A percentile compares a stretch with the other conserved stretches of the same genome.
phyloP scores from a whole-genome alignment of 2,888 invertebrate species.

The Trichopoda pennipes region DNA sequence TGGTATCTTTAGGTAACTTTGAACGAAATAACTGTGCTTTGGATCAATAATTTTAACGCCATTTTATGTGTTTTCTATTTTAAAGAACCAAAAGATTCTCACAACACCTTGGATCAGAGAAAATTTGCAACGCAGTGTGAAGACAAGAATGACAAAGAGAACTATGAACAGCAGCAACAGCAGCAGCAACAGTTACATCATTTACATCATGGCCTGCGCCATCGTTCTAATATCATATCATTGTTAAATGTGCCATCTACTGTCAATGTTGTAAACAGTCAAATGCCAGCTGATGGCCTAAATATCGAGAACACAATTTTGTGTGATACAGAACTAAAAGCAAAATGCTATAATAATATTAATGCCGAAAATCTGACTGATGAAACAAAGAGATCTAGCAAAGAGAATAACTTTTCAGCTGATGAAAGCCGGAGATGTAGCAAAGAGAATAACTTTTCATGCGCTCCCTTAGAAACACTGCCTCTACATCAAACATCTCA shows the following conservation, averaged over 20 bases:
- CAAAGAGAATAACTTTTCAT: conserved; percentile 62
- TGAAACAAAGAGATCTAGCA: conserved; percentile 62
- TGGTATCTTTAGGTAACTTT: conserved; percentile 80
- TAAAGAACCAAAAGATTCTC: conserved; percentile 78
- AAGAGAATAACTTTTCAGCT: conserved; percentile 59
- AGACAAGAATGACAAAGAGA: conserved; percentile 52
- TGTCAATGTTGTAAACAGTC: conserved; percentile 74
- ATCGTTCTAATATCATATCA: conserved; percentile 67
- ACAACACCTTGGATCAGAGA: conserved; percentile 72
- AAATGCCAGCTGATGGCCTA: conserved; percentile 75
- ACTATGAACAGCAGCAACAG: conserved; percentile 48
- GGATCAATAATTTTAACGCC: background rate
- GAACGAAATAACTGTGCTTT: background rate
- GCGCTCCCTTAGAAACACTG: conserved; percentile 67
- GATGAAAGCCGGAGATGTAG: conserved; percentile 61
- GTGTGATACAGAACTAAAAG: conserved; percentile 71
- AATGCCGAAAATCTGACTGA: conserved; percentile 25
- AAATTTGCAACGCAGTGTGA: conserved; percentile 64
- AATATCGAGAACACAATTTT: background rate
- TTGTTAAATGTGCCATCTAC: conserved; percentile 76
- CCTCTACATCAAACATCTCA: conserved; percentile 70
- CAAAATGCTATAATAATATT: conserved; percentile 57
- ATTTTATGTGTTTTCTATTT: background rate
- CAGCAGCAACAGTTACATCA: conserved; percentile 55
- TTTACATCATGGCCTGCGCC: conserved; percentile 63